Percentiles rank a stretch among this genome's conserved stretches.
phyloP scores from a whole-genome alignment of 2,888 invertebrate genomes.

The Serripes groenlandicus region DNA sequence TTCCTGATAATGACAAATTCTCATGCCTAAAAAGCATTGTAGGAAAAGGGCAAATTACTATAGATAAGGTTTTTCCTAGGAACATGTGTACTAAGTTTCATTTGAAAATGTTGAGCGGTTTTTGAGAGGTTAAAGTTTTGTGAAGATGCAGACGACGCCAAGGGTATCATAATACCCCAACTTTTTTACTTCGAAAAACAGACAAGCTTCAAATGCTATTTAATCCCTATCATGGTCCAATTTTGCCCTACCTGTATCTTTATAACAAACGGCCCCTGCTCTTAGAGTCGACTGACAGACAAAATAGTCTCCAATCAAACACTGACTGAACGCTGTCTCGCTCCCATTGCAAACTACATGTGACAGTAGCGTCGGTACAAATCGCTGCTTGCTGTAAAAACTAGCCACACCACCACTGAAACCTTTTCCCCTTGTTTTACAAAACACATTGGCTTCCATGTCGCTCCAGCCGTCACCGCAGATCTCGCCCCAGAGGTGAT shows the following conservation, averaged over 20 bases:
- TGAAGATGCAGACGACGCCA: too few species aligned
- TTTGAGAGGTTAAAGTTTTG: too few species aligned
- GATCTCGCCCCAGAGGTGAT: slow-evolving; percentile 90
- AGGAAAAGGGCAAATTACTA: too few species aligned
- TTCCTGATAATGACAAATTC: too few species aligned
- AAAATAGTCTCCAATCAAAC: slow-evolving; percentile 63
- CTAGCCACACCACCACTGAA: slow-evolving; percentile 77
- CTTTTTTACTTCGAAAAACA: too few species aligned
- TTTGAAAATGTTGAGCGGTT: too few species aligned
- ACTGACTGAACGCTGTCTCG: slow-evolving; percentile 67
- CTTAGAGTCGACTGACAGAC: slow-evolving; percentile 69
- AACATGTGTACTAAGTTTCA: too few species aligned
- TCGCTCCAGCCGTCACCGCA: slow-evolving; percentile 92
- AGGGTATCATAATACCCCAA: too few species aligned
- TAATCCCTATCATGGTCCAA: background rate
- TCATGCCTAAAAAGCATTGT: too few species aligned
- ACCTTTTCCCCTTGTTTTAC: slow-evolving; percentile 64
- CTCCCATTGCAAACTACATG: slow-evolving; percentile 71
- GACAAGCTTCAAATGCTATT: too few species aligned
- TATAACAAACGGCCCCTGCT: slow-evolving; percentile 79
- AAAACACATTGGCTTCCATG: slow-evolving; percentile 89
- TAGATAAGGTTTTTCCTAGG: too few species aligned
- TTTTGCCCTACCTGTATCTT: slow-evolving; percentile 63
- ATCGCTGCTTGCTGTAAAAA: slow-evolving; percentile 71
- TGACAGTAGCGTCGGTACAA: slow-evolving; percentile 71